phyloP scores from a whole-genome alignment of 1,140 invertebrate species.

The Apis cerana region DNA sequence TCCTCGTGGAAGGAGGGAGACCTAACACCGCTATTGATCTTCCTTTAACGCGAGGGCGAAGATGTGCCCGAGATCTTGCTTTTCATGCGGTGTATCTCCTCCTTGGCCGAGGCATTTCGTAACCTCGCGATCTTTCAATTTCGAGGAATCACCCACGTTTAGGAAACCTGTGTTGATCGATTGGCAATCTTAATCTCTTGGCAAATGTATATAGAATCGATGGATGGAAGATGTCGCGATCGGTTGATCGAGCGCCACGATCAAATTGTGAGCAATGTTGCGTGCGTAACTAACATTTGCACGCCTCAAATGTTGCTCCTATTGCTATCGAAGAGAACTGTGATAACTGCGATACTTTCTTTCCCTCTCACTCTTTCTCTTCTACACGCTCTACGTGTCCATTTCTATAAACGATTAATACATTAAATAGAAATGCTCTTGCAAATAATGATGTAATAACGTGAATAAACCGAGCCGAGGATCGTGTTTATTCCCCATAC shows the following conservation, averaged over 20 bases:
- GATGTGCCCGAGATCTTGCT: background rate
- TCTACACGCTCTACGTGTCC: background rate
- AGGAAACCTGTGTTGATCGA: background rate
- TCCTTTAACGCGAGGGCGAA: background rate
- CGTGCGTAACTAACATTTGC: constrained; percentile 61
- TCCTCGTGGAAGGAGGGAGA: background rate
- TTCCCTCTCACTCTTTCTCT: background rate
- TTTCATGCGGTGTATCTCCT: background rate
- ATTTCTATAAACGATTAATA: constrained; percentile 42
- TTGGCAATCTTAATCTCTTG: constrained; percentile 5
- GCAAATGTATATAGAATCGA: background rate
- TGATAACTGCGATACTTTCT: constrained; percentile 13
- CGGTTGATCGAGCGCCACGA: constrained; percentile 61
- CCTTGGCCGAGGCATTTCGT: background rate
- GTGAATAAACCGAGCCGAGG: constrained; percentile 19
- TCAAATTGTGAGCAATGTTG: constrained; percentile 67
- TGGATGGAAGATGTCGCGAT: constrained; percentile 51
- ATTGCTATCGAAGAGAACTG: constrained; percentile 48
- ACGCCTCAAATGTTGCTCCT: constrained; percentile 49
- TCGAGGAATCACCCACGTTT: background rate
- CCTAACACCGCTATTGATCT: background rate
- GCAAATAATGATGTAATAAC: constrained; percentile 34
- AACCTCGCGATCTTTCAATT: background rate
- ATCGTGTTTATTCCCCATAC: background rate
- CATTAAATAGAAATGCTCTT: constrained; percentile 53